Evolutionary conservation across 92 coral and sea anemone genomes (phyloP).

Genomic region (Parazoanthus darwini): DNA sequence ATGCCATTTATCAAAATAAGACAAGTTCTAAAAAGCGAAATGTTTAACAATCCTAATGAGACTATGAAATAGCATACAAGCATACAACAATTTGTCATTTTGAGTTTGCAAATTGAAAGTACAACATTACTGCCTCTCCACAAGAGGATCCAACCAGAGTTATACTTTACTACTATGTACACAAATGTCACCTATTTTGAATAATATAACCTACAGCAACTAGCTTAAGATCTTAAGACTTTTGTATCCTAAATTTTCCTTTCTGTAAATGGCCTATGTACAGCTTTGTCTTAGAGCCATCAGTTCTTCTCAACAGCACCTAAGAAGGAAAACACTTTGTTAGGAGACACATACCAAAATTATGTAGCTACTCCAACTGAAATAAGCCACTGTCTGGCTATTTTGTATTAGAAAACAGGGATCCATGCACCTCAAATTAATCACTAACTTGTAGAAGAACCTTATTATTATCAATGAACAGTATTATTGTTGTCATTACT

Average conservation of each 20-base stretch:
- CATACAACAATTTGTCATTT: too few species aligned
- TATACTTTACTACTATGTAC: constrained; percentile 10
- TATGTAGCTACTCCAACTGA: neutral
- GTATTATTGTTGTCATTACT: too few species aligned
- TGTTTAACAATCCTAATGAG: too few species aligned
- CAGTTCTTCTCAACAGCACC: constrained; percentile 90
- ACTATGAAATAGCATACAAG: too few species aligned
- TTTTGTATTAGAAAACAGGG: too few species aligned
- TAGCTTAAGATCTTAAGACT: constrained; percentile 34
- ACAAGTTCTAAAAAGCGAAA: too few species aligned
- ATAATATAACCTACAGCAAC: constrained; percentile 8
- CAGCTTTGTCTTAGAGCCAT: constrained; percentile 92
- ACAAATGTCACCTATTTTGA: constrained; percentile 8
- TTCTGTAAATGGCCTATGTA: constrained; percentile 98
- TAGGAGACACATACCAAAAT: neutral
- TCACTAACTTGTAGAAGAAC: too few species aligned
- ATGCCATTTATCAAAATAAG: too few species aligned
- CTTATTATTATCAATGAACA: too few species aligned
- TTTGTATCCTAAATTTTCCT: constrained; percentile 94
- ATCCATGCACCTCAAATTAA: too few species aligned
- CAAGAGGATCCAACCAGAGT: neutral
- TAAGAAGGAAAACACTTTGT: constrained; percentile 39
- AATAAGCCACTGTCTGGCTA: too few species aligned
- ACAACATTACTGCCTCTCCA: neutral
- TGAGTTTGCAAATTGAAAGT: too few species aligned